Evolutionary conservation across 1,140 invertebrate species (phyloP).

Genomic region (Drosophila ficusphila): DNA sequence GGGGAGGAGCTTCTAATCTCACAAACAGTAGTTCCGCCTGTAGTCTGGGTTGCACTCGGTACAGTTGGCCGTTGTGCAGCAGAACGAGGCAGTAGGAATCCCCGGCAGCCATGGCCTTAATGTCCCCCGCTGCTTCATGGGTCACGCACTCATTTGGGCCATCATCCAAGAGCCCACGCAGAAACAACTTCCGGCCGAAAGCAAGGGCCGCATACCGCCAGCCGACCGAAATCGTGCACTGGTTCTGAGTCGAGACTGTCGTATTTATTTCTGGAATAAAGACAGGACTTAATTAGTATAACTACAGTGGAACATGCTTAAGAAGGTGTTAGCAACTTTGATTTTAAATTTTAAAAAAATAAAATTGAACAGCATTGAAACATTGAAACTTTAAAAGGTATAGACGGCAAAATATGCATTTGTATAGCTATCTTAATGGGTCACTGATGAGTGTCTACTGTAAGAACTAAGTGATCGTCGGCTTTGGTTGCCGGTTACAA

Average conservation of each 20-base stretch:
- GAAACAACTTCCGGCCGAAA: constrained; percentile 29
- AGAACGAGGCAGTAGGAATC: constrained; percentile 68
- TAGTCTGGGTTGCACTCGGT: constrained; percentile 43
- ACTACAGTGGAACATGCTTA: not conserved
- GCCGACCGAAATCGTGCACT: constrained; percentile 48
- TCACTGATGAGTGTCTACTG: constrained; percentile 6
- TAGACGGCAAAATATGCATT: too few relatives aligned
- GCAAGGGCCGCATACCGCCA: constrained; percentile 73
- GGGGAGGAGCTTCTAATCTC: constrained; percentile 41
- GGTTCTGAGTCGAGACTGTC: constrained; percentile 12
- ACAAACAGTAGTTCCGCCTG: constrained; percentile 42
- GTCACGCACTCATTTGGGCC: constrained; percentile 39
- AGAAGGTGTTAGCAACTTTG: too few relatives aligned
- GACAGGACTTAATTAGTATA: constrained; percentile 48
- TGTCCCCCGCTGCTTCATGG: constrained; percentile 26
- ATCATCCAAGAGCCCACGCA: constrained; percentile 43
- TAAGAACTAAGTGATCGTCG: constrained; percentile 17
- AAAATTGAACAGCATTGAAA: too few relatives aligned
- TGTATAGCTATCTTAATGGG: too few relatives aligned
- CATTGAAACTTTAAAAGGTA: too few relatives aligned
- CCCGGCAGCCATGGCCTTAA: constrained; percentile 55
- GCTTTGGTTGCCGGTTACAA: constrained; percentile 35
- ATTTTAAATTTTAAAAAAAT: too few relatives aligned
- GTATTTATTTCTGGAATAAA: constrained; percentile 52
- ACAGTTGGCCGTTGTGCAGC: constrained; percentile 61